phyloP scores from a whole-genome alignment of 2,797 vertebrate species.

The Sebastes wilsoni region DNA sequence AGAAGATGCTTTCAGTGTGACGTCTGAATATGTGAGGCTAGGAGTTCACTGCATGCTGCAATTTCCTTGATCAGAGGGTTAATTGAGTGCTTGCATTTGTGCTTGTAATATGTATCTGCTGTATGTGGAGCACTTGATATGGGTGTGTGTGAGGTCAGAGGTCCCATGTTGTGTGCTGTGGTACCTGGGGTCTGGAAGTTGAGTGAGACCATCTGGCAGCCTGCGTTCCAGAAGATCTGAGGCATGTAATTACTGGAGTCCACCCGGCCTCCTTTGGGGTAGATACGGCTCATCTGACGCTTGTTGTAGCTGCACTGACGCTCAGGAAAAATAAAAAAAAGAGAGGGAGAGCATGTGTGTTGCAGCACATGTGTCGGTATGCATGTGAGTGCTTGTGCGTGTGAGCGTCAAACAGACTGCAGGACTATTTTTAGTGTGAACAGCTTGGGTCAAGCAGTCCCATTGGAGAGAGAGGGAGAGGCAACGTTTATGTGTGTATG shows the following conservation, averaged over 20 bases:
- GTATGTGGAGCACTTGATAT: background rate
- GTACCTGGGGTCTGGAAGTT: constrained; percentile 99
- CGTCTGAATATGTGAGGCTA: constrained; percentile 3
- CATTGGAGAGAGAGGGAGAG: constrained; percentile 26
- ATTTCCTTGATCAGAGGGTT: background rate
- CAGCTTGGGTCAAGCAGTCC: constrained; percentile 73
- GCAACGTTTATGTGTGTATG: background rate
- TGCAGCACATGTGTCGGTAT: constrained; percentile 11
- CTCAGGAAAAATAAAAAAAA: constrained; percentile 82
- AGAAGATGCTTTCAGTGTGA: background rate
- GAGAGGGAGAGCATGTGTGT: constrained; percentile 37
- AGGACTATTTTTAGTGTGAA: constrained; percentile 76
- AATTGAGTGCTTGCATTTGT: background rate
- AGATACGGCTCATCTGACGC: constrained; percentile 99
- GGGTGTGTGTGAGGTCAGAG: constrained; percentile 45
- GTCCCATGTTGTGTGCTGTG: constrained; percentile 61
- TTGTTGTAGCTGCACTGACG: constrained; percentile 94
- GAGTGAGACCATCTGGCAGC: constrained; percentile 99
- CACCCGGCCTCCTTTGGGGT: constrained; percentile 98
- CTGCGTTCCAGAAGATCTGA: constrained; percentile 99
- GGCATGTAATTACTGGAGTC: constrained; percentile 99
- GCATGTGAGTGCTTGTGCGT: constrained; percentile 25
- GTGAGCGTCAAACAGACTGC: constrained; percentile 50
- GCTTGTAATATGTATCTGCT: background rate
- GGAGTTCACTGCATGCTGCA: background rate